A percentile compares a stretch with the other conserved stretches of the same genome.
phyloP scores from a whole-genome alignment of 1,140 invertebrate genomes.

The Lasioglossum baleicum region DNA sequence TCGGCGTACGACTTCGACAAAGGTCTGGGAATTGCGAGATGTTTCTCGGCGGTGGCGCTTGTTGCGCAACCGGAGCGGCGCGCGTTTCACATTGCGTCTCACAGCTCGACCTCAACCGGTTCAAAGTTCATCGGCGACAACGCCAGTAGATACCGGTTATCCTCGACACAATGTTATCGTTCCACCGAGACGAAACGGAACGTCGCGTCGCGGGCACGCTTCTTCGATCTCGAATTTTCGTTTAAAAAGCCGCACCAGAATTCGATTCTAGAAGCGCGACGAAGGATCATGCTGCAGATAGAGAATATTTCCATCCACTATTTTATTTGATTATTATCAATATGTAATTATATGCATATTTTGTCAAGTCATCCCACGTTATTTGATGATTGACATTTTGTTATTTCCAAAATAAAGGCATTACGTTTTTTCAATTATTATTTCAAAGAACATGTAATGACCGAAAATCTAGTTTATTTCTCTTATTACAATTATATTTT shows the following conservation, averaged over 20 bases:
- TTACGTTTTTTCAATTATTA: too few species aligned
- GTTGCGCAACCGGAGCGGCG: background rate
- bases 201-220: background rate
- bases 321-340: too few species aligned
- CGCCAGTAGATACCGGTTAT: background rate
- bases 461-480: too few species aligned
- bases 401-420: too few species aligned
- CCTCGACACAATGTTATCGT: background rate
- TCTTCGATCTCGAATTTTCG: background rate
- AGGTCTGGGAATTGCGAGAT: background rate
- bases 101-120: background rate
- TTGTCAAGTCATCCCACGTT: too few species aligned
- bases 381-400: too few species aligned
- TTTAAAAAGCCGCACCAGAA: background rate
- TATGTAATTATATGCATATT: too few species aligned
- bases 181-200: background rate
- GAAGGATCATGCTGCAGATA: too few species aligned
- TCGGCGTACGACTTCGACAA: background rate
- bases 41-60: background rate
- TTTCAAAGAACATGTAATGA: too few species aligned
- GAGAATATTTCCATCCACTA: too few species aligned
- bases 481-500: too few species aligned
- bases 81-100: background rate
- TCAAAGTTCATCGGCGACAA: slow-evolving; percentile 1
- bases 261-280: too few species aligned